These are phyloP conservation scores for Thermophis baileyi DNA, from an alignment of 2,113 vertebrate genomes.

Conservation along the genomic window DNA sequence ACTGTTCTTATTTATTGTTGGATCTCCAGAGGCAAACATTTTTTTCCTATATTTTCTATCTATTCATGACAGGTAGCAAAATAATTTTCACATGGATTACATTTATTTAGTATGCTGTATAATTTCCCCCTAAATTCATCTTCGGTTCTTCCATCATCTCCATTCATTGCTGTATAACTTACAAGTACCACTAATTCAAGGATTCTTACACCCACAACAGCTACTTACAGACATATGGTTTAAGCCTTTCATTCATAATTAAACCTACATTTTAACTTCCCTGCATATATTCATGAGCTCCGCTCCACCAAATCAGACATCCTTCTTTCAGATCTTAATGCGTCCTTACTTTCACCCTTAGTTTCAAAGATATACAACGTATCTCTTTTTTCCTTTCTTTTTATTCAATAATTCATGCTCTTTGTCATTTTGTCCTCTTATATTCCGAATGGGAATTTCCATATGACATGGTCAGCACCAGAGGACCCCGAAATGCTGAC, in stretches of 20 bases:
- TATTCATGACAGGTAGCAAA: background rate
- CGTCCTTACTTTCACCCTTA: background rate
- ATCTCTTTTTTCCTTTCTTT: background rate
- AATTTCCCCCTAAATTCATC: background rate
- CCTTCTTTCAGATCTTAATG: background rate
- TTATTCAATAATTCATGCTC: background rate
- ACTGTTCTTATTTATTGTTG: background rate
- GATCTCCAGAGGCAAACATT: background rate
- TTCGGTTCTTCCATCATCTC: background rate
- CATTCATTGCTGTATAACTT: background rate
- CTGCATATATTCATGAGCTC: background rate
- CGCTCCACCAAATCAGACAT: background rate
- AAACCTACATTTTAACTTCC: background rate
- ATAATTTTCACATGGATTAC: background rate
- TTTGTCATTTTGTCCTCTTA: background rate
- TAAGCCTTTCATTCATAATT: background rate
- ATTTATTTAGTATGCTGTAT: background rate
- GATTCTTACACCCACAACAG: background rate
- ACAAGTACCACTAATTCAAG: background rate
- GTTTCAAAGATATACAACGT: background rate
- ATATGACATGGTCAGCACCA: background rate
- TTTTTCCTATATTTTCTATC: background rate
- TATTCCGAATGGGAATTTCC: background rate
- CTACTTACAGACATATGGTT: background rate
- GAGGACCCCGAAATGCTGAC: background rate